Percentiles rank a stretch among this genome's conserved stretches.
phyloP scores from a whole-genome alignment of 2,113 vertebrate species.

The Piaya cayana region DNA sequence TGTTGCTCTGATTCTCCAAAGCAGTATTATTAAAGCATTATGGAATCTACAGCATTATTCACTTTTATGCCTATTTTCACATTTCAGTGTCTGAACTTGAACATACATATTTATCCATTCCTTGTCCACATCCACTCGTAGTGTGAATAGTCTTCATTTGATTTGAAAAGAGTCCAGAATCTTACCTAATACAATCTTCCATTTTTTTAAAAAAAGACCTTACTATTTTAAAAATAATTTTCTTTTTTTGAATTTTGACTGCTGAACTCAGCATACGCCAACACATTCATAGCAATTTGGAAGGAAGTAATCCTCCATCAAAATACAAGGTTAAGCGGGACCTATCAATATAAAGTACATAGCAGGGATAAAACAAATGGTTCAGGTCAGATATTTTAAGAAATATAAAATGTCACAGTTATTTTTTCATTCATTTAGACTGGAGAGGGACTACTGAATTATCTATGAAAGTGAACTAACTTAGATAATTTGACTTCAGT shows the following conservation, averaged over 20 bases:
- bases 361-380: background rate
- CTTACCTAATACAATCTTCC: background rate
- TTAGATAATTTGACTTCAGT: slow-evolving; percentile 44
- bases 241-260: background rate
- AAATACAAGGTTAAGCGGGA: slow-evolving; percentile 37
- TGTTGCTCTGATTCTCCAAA: background rate
- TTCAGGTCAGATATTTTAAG: slow-evolving; percentile 21
- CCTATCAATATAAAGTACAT: slow-evolving; percentile 40
- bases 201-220: background rate
- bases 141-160: background rate
- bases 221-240: background rate
- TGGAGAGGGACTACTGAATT: slow-evolving; percentile 25
- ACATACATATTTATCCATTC: background rate
- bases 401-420: slow-evolving; percentile 40
- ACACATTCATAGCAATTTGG: background rate
- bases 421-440: slow-evolving; percentile 50
- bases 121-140: background rate
- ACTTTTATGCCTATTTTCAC: background rate
- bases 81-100: background rate
- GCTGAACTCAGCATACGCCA: background rate
- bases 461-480: slow-evolving; percentile 48
- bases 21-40: too few relatives aligned
- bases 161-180: background rate
- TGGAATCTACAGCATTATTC: background rate
- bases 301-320: background rate